Evolutionary conservation across 2,797 vertebrate species (phyloP).

Genomic region (Urocyon cinereoargenteus): DNA sequence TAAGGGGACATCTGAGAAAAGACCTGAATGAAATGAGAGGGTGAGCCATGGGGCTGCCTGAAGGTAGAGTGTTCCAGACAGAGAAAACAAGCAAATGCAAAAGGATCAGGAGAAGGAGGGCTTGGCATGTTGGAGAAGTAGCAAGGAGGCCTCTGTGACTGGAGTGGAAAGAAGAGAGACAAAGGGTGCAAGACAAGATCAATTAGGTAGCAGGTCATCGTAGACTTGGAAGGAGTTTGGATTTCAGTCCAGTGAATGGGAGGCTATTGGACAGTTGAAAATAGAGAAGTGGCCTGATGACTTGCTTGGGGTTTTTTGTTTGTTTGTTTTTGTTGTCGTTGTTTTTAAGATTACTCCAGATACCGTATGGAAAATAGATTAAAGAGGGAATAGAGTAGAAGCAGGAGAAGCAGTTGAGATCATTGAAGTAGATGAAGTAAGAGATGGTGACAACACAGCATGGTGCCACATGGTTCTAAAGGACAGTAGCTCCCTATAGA

Average conservation of each 20-base stretch:
- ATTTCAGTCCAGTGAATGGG: not conserved
- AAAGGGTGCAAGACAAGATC: not conserved
- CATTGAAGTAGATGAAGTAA: not conserved
- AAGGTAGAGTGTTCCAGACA: not conserved
- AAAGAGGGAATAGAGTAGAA: not conserved
- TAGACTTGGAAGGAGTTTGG: not conserved
- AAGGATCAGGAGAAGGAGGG: not conserved
- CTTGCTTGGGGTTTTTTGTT: not conserved
- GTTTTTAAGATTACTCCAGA: not conserved
- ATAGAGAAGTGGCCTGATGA: not conserved
- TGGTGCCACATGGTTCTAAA: not conserved
- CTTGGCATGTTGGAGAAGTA: not conserved
- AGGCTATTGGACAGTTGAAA: not conserved
- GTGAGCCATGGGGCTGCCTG: no score
- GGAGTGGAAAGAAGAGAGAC: not conserved
- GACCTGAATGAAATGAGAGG: not conserved
- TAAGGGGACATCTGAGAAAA: not conserved
- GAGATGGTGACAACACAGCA: not conserved
- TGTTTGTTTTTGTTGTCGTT: not conserved
- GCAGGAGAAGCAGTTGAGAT: not conserved
- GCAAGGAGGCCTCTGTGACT: not conserved
- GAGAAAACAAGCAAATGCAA: not conserved
- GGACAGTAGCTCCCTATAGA: accelerated
- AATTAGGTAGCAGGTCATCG: not conserved
- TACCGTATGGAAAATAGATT: not conserved